phyloP scores from a whole-genome alignment of 1,140 invertebrate species.

The Popillia japonica region DNA sequence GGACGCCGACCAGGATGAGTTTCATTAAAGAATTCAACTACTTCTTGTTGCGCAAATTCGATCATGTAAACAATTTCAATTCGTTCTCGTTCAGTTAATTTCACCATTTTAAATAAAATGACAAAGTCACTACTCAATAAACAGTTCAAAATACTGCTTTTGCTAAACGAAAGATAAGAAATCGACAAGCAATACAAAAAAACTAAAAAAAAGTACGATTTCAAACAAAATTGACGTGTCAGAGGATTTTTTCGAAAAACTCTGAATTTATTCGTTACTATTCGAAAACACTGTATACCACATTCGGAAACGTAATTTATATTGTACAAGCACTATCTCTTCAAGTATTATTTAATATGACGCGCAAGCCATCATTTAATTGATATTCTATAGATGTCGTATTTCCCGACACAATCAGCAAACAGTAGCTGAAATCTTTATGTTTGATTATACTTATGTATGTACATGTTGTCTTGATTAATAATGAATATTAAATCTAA shows the following conservation, averaged over 20 bases:
- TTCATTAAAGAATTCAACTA: too few species aligned
- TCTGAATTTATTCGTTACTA: neutral
- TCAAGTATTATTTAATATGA: neutral
- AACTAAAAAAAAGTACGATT: too few species aligned
- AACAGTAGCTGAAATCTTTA: neutral
- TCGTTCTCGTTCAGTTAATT: too few species aligned
- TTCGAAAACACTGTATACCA: neutral
- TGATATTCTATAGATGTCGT: neutral
- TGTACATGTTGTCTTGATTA: neutral
- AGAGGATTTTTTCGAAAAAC: neutral
- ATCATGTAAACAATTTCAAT: too few species aligned
- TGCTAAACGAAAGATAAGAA: too few species aligned
- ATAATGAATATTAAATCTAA: conserved; percentile 5
- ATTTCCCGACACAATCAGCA: neutral
- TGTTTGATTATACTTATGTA: conserved; percentile 13
- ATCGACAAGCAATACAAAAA: too few species aligned
- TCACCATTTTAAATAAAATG: too few species aligned
- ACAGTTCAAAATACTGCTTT: too few species aligned
- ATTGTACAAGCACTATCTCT: neutral
- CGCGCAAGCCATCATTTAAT: neutral
- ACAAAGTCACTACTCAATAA: too few species aligned
- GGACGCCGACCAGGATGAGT: too few species aligned
- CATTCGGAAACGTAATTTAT: conserved; percentile 2
- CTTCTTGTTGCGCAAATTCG: too few species aligned
- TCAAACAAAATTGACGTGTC: neutral